Conservation (phyloP, 2,888 invertebrate species). For the Rhodophaea formosa region DNA sequence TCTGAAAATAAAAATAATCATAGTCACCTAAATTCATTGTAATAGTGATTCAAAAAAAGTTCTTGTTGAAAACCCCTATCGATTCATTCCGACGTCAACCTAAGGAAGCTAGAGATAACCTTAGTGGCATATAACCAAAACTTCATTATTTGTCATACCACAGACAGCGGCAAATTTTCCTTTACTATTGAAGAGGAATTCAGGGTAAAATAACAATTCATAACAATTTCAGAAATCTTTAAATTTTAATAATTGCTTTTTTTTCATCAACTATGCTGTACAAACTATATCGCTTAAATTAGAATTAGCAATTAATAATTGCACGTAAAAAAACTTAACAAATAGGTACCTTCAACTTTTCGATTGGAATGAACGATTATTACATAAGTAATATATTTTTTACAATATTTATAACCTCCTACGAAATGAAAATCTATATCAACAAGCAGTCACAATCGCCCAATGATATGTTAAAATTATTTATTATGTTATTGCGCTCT, state of each 20-base stretch:
- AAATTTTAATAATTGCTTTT: slow-evolving; percentile 79
- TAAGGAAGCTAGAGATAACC: too few relatives aligned
- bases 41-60: too few relatives aligned
- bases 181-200: too few relatives aligned
- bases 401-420: slow-evolving; percentile 74
- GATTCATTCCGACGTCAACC: too few relatives aligned
- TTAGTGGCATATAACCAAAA: too few relatives aligned
- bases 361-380: slow-evolving; percentile 80
- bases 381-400: slow-evolving; percentile 72
- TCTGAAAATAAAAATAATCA: too few relatives aligned
- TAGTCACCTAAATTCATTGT: too few relatives aligned
- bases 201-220: slow-evolving; percentile 16
- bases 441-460: slow-evolving; percentile 82
- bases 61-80: too few relatives aligned
- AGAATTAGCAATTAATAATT: slow-evolving; percentile 81
- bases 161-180: too few relatives aligned
- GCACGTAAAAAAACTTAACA: slow-evolving; percentile 82
- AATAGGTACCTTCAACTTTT: slow-evolving; percentile 79
- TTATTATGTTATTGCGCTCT: slow-evolving; percentile 74
- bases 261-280: slow-evolving; percentile 78
- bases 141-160: too few relatives aligned
- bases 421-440: slow-evolving; percentile 74
- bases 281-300: slow-evolving; percentile 81
- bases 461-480: slow-evolving; percentile 82
- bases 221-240: slow-evolving; percentile 77